phyloP scores from a whole-genome alignment of 2,888 invertebrate genomes.

The Eupithecia abbreviata region DNA sequence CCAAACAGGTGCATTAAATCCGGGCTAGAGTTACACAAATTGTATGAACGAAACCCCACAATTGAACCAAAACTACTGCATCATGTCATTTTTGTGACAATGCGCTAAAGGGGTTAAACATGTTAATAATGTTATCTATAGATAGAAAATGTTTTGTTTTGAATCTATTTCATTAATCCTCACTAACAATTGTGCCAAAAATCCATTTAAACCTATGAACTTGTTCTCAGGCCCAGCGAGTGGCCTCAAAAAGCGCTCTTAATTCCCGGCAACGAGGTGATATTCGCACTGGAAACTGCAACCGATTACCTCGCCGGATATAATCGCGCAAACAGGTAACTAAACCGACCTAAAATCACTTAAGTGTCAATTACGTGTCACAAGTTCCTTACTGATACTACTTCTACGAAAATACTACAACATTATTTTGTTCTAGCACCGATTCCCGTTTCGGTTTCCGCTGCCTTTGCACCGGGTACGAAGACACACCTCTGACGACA shows the following conservation, averaged over 20 bases:
- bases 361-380: too few species aligned
- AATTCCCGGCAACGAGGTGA: constrained; percentile 96
- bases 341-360: neutral
- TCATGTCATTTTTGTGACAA: neutral
- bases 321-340: constrained; percentile 79
- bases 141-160: neutral
- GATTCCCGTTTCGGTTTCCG: constrained; percentile 87
- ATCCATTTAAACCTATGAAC: neutral
- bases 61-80: neutral
- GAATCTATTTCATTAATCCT: neutral
- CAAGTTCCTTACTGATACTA: neutral
- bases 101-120: neutral
- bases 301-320: constrained; percentile 97
- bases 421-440: constrained; percentile 51
- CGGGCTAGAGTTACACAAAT: neutral
- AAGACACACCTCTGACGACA: constrained; percentile 85
- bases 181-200: neutral
- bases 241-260: constrained; percentile 95
- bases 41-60: too few species aligned
- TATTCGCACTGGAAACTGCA: constrained; percentile 97
- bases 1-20: neutral
- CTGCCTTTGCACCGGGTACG: constrained; percentile 92
- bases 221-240: constrained; percentile 76
- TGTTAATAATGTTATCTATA: neutral
- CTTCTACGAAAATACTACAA: neutral